Evolutionary conservation across 2,888 invertebrate genomes (phyloP).

Genomic region (Acrobasis suavella): DNA sequence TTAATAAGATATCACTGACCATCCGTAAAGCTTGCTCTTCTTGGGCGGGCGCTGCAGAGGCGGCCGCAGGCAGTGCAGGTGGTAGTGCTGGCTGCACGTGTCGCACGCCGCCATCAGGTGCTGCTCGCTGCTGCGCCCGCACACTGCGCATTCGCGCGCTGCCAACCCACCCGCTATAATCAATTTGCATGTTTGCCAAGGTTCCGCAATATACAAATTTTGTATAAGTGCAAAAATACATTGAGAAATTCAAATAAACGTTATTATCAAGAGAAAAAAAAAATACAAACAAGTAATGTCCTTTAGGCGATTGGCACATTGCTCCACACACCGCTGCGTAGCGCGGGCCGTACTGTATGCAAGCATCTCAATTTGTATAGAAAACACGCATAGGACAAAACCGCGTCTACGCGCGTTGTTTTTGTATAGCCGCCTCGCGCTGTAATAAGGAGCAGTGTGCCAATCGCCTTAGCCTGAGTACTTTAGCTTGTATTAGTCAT

Average conservation of each 20-base stretch:
- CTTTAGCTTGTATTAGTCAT: too few relatives aligned
- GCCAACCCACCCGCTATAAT: slow-evolving; percentile 45
- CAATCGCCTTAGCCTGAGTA: too few relatives aligned
- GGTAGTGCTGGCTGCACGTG: slow-evolving; percentile 95
- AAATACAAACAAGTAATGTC: too few relatives aligned
- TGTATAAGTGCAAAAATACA: slow-evolving; percentile 4
- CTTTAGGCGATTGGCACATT: too few relatives aligned
- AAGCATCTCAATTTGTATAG: too few relatives aligned
- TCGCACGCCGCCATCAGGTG: slow-evolving; percentile 97
- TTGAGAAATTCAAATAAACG: background rate
- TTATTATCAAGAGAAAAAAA: too few relatives aligned
- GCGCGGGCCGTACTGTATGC: too few relatives aligned
- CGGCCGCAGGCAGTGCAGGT: slow-evolving; percentile 96
- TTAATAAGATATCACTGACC: slow-evolving; percentile 76
- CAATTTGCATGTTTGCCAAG: slow-evolving; percentile 1
- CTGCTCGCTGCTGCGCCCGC: slow-evolving; percentile 93
- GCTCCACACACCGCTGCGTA: too few relatives aligned
- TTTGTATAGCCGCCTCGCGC: too few relatives aligned
- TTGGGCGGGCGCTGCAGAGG: slow-evolving; percentile 97
- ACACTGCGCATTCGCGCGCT: slow-evolving; percentile 92
- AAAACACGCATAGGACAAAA: too few relatives aligned
- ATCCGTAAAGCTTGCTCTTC: slow-evolving; percentile 96
- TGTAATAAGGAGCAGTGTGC: too few relatives aligned
- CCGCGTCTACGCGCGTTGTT: too few relatives aligned
- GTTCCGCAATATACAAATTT: background rate